Evolutionary conservation across 2,797 vertebrate genomes (phyloP).

Genomic region (Bucorvus abyssinicus): DNA sequence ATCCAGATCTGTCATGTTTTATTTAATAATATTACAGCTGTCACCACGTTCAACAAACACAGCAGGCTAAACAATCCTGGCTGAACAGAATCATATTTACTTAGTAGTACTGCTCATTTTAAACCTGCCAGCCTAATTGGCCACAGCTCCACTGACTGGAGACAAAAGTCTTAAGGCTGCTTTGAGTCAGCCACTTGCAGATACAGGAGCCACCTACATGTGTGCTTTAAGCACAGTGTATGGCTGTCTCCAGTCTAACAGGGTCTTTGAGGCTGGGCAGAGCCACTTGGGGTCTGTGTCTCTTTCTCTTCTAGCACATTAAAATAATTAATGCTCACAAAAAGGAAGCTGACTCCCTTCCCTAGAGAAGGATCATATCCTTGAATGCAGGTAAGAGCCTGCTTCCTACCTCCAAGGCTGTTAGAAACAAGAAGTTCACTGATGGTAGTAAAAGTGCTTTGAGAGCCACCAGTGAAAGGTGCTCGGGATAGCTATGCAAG

Average conservation of each 20-base stretch:
- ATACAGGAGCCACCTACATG: neutral
- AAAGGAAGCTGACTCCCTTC: neutral
- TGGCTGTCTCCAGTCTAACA: neutral
- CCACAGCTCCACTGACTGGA: neutral
- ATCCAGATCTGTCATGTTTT: neutral
- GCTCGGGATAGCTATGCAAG: neutral
- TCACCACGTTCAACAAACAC: neutral
- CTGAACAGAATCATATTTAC: neutral
- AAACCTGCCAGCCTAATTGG: neutral
- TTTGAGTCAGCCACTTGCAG: neutral
- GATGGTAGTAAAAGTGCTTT: neutral
- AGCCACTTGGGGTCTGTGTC: neutral
- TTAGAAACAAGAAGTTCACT: neutral
- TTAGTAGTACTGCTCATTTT: neutral
- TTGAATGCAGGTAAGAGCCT: neutral
- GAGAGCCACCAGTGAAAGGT: neutral
- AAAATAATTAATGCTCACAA: neutral
- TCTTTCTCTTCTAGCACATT: neutral
- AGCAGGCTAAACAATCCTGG: neutral
- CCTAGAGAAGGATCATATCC: neutral
- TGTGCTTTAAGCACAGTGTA: neutral
- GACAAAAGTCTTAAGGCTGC: neutral
- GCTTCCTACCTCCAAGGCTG: neutral
- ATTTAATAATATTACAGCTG: neutral
- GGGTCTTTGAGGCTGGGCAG: neutral